Evolutionary conservation across 2,888 invertebrate species (phyloP).

Genomic region (Atrina japonica): DNA sequence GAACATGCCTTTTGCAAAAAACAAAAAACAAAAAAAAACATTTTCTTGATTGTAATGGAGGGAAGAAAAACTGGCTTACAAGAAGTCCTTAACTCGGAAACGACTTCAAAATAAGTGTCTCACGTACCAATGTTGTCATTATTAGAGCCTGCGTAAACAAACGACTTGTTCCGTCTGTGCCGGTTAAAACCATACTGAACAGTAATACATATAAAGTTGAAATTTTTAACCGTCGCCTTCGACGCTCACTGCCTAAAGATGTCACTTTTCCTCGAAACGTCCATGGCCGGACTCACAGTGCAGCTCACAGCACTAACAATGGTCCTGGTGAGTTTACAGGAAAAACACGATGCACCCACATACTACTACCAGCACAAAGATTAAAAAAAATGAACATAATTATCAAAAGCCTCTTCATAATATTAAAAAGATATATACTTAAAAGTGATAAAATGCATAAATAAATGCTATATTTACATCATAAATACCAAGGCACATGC

Average conservation of each 20-base stretch:
- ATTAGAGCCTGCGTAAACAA: neutral
- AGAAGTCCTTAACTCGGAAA: neutral
- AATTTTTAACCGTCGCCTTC: slow-evolving; percentile 3
- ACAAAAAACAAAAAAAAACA: too few species aligned
- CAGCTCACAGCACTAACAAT: neutral
- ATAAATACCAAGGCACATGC: neutral
- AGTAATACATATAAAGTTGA: slow-evolving; percentile 14
- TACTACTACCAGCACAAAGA: too few species aligned
- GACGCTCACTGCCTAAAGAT: slow-evolving; percentile 17
- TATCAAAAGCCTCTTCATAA: too few species aligned
- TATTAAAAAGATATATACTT: too few species aligned
- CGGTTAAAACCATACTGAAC: neutral
- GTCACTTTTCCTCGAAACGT: slow-evolving; percentile 20
- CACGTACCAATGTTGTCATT: neutral
- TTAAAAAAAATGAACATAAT: too few species aligned
- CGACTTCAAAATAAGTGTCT: neutral
- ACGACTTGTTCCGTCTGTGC: neutral
- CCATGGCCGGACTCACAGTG: slow-evolving; percentile 6
- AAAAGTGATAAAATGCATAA: too few species aligned
- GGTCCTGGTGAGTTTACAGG: neutral
- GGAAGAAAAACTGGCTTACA: neutral
- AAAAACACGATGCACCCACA: neutral
- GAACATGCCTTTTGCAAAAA: neutral
- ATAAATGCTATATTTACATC: too few species aligned
- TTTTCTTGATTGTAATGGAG: neutral